phyloP scores from a whole-genome alignment of 1,140 invertebrate genomes.

The Drosophila kanapiae region DNA sequence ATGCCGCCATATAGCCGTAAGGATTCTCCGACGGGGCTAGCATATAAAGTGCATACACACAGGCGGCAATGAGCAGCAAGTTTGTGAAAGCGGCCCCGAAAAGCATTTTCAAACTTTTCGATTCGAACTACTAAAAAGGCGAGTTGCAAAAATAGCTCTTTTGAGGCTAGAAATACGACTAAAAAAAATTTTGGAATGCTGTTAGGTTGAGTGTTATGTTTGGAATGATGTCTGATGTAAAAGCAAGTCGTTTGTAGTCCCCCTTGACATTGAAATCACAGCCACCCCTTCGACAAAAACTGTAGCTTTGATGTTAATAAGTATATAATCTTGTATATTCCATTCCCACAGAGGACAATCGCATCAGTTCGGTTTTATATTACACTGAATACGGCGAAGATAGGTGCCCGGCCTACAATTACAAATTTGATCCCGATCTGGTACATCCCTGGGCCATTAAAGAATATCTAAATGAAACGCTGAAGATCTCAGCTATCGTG shows the following conservation, averaged over 20 bases:
- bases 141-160: neutral
- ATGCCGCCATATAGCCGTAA: conserved; percentile 61
- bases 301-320: neutral
- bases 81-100: conserved; percentile 9
- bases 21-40: conserved; percentile 44
- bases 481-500: neutral
- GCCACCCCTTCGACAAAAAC: too few relatives aligned
- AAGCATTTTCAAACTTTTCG: conserved; percentile 19
- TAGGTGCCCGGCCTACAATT: neutral
- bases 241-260: neutral
- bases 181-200: conserved; percentile 16
- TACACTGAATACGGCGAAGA: neutral
- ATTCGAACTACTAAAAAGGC: conserved; percentile 2
- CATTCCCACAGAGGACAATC: neutral
- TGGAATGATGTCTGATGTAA: neutral
- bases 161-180: neutral
- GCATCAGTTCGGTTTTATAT: conserved; percentile 8
- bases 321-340: neutral
- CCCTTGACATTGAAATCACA: neutral
- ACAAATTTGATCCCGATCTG: neutral
- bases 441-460: neutral
- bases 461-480: neutral
- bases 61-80: conserved; percentile 42
- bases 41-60: conserved; percentile 41
- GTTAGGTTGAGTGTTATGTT: neutral